A percentile compares a stretch with the other conserved stretches of the same genome.
Evolutionary conservation across 1,140 invertebrate species (phyloP).

Genomic region (Arion vulgaris): DNA sequence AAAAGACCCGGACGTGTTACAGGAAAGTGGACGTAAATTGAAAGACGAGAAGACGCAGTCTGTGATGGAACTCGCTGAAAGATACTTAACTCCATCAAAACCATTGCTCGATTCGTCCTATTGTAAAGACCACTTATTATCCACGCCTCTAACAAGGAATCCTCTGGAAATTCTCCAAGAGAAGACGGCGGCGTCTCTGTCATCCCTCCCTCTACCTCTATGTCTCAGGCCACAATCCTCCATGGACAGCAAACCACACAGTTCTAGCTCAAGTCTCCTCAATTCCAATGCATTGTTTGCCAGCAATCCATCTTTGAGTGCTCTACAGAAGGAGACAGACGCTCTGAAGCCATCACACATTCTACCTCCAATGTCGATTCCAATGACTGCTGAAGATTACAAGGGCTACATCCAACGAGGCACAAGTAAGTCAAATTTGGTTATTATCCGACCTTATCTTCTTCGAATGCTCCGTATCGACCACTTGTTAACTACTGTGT

Average conservation of each 20-base stretch:
- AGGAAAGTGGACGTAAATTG: not conserved
- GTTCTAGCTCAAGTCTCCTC: constrained; percentile 29
- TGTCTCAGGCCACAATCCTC: not conserved
- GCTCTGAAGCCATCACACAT: constrained; percentile 45
- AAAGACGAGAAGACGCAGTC: constrained; percentile 27
- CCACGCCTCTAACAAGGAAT: constrained; percentile 7
- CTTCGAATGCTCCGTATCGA: no score
- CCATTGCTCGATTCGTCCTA: constrained; percentile 26
- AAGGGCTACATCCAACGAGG: constrained; percentile 48
- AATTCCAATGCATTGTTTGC: constrained; percentile 37
- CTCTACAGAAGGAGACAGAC: constrained; percentile 45
- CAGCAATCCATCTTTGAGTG: constrained; percentile 40
- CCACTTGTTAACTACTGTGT: no score
- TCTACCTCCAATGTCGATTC: constrained; percentile 40
- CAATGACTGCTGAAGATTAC: constrained; percentile 45
- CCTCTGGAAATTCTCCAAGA: constrained; percentile 36
- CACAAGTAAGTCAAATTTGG: constrained; percentile 48
- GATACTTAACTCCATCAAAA: constrained; percentile 22
- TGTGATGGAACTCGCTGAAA: constrained; percentile 2
- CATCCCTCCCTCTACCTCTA: constrained; percentile 32
- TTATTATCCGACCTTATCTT: not conserved
- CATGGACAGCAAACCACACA: not conserved
- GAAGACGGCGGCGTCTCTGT: constrained; percentile 37
- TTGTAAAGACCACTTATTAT: not conserved
- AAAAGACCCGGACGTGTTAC: constrained; percentile 6